Evolutionary conservation across 2,888 invertebrate genomes (phyloP).

Genomic region (Entomobrya multifasciata): DNA sequence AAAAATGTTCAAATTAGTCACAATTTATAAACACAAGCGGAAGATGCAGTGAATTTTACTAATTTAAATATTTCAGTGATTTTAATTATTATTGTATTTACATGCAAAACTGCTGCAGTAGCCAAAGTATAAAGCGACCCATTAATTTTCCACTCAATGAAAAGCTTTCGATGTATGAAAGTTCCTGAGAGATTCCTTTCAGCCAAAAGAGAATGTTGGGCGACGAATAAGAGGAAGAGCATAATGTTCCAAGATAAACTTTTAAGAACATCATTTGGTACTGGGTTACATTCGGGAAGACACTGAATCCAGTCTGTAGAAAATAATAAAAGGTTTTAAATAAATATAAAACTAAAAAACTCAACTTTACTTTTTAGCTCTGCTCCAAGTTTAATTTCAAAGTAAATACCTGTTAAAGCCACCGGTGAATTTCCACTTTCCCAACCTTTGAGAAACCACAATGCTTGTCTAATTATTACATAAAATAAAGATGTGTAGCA

Average conservation of each 20-base stretch:
- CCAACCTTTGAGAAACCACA: slow-evolving; percentile 40
- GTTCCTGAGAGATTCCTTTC: slow-evolving; percentile 57
- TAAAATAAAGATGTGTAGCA: slow-evolving; percentile 44
- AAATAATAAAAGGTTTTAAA: no score
- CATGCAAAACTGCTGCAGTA: slow-evolving; percentile 51
- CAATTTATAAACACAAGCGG: no score
- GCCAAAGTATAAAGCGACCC: slow-evolving; percentile 56
- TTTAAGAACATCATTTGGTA: background rate
- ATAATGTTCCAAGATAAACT: background rate
- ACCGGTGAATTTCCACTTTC: background rate
- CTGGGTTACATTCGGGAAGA: slow-evolving; percentile 14
- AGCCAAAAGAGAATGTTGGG: slow-evolving; percentile 48
- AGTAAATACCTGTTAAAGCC: slow-evolving; percentile 23
- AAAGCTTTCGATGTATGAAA: slow-evolving; percentile 48
- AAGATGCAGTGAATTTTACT: background rate
- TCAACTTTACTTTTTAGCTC: no score
- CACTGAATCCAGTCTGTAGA: slow-evolving; percentile 53
- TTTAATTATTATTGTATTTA: background rate
- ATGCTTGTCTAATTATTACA: slow-evolving; percentile 18
- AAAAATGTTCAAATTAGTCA: background rate
- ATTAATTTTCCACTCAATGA: slow-evolving; percentile 63
- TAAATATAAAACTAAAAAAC: no score
- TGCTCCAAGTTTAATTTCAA: no score
- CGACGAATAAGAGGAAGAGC: slow-evolving; percentile 36
- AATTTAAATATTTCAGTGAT: no score